Base-by-base conservation (phyloP, 2,113 vertebrate genomes). In the Euleptes europaea region DNA sequence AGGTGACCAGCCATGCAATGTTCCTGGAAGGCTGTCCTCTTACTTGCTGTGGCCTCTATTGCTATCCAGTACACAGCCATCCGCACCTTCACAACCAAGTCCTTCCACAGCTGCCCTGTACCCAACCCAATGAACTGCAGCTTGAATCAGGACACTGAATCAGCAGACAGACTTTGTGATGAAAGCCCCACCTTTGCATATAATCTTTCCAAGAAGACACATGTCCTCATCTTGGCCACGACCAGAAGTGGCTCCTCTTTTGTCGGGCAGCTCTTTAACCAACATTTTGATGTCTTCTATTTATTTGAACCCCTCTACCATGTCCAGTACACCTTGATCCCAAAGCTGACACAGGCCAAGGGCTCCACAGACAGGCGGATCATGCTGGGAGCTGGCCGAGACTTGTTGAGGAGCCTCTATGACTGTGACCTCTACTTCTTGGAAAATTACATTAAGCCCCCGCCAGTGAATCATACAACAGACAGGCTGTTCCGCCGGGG, bases 61-160 rank as follows among this genome's bases (percentile, higher is more conserved):
- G 98, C 98, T 85, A 98, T 99, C 94, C 98, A 99, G 95, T 99
- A 99, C 96, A 99, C 98, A 6, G 98, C 98, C 90, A 99, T 99
- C 94, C 97, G 98, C 86, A 99, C 98, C 21, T 98, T 99, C 94
- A 98, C 98, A 0, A 97, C 98, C 95, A 98, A 97, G 94, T 98
- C 98, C 90, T 98, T 99, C 93, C 98, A 98, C 91, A 96, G 97
- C 90, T 99, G 98, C 88, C 98, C 97, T 0, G 92, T 97, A 69
- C 95, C 97, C 90, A 97, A 91, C 88, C 97, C 96, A 14, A 94
- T 97, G 93, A 98, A 98, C 95, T 98, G 97, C 87, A 96, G 96
- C 90, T 94, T 96, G 79, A 97, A 96, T 72, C 97, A 97, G 44
- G 98, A 98, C 82, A 93, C 95, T 0, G 98, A 98, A n/a, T 90